Evolutionary conservation across 2,888 invertebrate species (phyloP).

Genomic region (Melanostoma scalare): DNA sequence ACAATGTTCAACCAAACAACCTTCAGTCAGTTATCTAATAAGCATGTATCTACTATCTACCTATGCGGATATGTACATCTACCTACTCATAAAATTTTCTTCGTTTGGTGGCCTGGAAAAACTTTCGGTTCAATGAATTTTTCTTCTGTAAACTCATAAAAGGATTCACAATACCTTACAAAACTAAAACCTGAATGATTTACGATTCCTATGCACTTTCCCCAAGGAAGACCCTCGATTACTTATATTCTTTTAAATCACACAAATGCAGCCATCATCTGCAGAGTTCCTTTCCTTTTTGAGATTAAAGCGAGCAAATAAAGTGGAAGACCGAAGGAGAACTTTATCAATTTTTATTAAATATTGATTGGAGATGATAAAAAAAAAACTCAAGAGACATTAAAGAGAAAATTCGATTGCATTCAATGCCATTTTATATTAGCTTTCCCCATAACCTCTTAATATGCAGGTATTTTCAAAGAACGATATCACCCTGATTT

Average conservation of each 20-base stretch:
- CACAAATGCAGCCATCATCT: slow-evolving; percentile 41
- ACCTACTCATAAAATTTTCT: too few species aligned
- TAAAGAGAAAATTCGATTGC: slow-evolving; percentile 24
- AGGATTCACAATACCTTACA: slow-evolving; percentile 8
- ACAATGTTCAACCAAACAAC: too few species aligned
- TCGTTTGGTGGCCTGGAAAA: too few species aligned
- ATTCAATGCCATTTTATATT: slow-evolving; percentile 38
- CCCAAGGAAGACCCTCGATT: slow-evolving; percentile 19
- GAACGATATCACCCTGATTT: too few species aligned
- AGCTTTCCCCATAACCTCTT: slow-evolving; percentile 14
- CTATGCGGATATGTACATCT: too few species aligned
- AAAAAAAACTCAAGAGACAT: neutral
- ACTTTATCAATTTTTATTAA: slow-evolving; percentile 29
- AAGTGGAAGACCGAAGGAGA: slow-evolving; percentile 16
- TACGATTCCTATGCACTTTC: slow-evolving; percentile 44
- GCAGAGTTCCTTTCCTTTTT: slow-evolving; percentile 16
- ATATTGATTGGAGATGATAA: neutral
- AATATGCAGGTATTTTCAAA: slow-evolving; percentile 1
- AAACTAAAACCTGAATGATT: slow-evolving; percentile 46
- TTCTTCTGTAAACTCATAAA: slow-evolving; percentile 5
- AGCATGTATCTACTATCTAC: too few species aligned
- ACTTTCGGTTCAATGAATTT: neutral
- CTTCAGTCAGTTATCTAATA: too few species aligned
- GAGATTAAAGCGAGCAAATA: slow-evolving; percentile 23
- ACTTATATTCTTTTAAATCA: slow-evolving; percentile 31